A percentile compares a stretch with the other conserved stretches of the same genome.
phyloP scores from a whole-genome alignment of 2,888 invertebrate species.

The Euproctis similis region DNA sequence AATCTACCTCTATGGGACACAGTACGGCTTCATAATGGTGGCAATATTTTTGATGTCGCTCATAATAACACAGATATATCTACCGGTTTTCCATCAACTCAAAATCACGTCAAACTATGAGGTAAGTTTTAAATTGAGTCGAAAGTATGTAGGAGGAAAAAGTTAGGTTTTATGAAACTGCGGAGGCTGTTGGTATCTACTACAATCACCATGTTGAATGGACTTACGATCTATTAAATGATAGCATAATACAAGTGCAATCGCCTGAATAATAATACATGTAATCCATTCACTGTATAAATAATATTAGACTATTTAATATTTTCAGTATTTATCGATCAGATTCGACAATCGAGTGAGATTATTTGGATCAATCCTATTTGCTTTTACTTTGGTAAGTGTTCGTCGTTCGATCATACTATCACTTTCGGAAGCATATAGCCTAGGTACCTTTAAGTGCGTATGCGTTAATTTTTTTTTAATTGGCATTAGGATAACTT shows the following conservation, averaged over 20 bases:
- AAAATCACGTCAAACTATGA: conserved; percentile 87
- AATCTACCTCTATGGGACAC: conserved; percentile 87
- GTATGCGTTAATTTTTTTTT: no score
- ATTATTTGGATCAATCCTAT: conserved; percentile 81
- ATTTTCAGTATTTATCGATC: conserved; percentile 81
- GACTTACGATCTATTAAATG: no score
- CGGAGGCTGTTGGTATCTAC: no score
- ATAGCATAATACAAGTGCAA: no score
- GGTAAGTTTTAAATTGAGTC: no score
- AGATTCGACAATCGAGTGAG: conserved; percentile 82
- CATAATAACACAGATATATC: conserved; percentile 79
- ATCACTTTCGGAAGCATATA: not conserved
- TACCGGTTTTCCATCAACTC: conserved; percentile 84
- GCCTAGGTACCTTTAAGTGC: not conserved
- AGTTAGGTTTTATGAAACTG: no score
- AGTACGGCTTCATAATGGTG: conserved; percentile 80
- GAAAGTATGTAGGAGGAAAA: no score
- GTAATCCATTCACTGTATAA: not conserved
- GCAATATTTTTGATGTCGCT: conserved; percentile 80
- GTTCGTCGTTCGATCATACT: not conserved
- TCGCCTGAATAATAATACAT: not conserved
- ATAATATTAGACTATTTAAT: no score
- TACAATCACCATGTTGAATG: no score
- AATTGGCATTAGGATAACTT: no score
- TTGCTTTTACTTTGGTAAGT: conserved; percentile 81